Percentiles rank a stretch among this genome's conserved stretches.
These are phyloP conservation scores for Parnassius orleans DNA, from an alignment of 2,888 invertebrate genomes.

Conservation along the genomic window DNA sequence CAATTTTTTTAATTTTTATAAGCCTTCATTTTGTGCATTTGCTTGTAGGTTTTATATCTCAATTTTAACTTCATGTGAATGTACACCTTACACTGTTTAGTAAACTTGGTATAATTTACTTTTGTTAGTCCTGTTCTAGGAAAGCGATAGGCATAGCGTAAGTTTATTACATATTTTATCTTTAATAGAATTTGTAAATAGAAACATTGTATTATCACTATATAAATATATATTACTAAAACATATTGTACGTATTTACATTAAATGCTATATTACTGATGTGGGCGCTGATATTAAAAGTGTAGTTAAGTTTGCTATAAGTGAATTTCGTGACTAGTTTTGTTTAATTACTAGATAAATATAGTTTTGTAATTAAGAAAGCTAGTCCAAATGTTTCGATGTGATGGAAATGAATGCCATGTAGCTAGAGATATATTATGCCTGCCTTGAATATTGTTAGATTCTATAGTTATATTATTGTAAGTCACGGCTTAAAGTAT, in stretches of 20 bases:
- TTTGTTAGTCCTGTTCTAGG: slow-evolving; percentile 10
- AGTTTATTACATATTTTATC: slow-evolving; percentile 12
- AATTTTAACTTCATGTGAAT: slow-evolving; percentile 30
- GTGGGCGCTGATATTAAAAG: slow-evolving; percentile 56
- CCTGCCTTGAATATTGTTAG: slow-evolving; percentile 36
- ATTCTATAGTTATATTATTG: slow-evolving; percentile 32
- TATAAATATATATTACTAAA: slow-evolving; percentile 31
- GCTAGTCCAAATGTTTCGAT: slow-evolving; percentile 78
- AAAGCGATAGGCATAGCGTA: slow-evolving; percentile 14
- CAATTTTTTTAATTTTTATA: slow-evolving; percentile 46
- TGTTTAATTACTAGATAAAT: slow-evolving; percentile 74
- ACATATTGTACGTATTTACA: slow-evolving; percentile 43
- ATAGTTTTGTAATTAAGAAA: slow-evolving; percentile 71
- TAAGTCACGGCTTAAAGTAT: slow-evolving; percentile 37
- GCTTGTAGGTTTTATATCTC: slow-evolving; percentile 63
- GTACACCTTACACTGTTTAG: slow-evolving; percentile 21
- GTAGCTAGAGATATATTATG: slow-evolving; percentile 52
- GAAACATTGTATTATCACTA: slow-evolving; percentile 34
- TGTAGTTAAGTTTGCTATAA: slow-evolving; percentile 48
- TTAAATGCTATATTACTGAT: slow-evolving; percentile 50
- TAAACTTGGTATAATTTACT: slow-evolving; percentile 22
- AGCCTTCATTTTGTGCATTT: slow-evolving; percentile 73
- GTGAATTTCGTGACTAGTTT: slow-evolving; percentile 71
- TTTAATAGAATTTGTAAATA: slow-evolving; percentile 36
- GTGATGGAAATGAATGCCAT: slow-evolving; percentile 76